Base-by-base conservation (phyloP, 2,888 invertebrate genomes). In the Drosophila melanosoma region DNA sequence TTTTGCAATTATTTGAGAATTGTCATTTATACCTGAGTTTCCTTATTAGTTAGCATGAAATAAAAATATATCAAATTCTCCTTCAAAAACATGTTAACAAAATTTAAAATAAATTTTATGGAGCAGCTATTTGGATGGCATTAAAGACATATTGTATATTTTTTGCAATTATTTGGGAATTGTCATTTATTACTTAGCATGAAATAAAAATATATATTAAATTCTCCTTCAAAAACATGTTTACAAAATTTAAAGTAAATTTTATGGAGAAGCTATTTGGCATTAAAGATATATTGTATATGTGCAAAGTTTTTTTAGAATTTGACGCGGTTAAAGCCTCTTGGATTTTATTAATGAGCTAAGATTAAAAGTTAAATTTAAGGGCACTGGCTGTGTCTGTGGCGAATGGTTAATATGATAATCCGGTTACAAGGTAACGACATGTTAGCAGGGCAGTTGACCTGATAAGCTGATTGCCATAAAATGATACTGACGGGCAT, bases 341-440 rank as follows among this genome's bases (percentile, higher is more conserved):
- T 15, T 23, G 15, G 2, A 42, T 15, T 20, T 20, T 15, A 6
- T 32, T 33, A 57, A 57, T 42, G 35, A 17, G 42, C 51, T 17
- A 26, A 49, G 79, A 65, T 70, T 42, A 70, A 69, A 68, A 64
- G 68, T 69, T 72, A 51, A 66, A 75, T 60, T 26, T 7, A 70
- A 66, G 64, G 45, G 33, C 49, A 59, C 35, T 63, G 59, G 66
- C 53, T 60, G 63, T 23, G 51, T 60, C 69, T 69, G 66, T 70
- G 80, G 82, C 70, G 75, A 72, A 71, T 89, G 82, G 77, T 89
- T 89, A 77, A 87, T 87, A 73, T 71, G 29, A 59, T 70, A 29
- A 67, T 58, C 69, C 65, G 61, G 29, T 35, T 48, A 38, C 32
- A 23, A 33, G 15, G 40, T 53, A 23, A 54, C n/a, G 40, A 45